Evolutionary conservation across 2,797 vertebrate genomes (phyloP).

Genomic region (Taenioides sp.): DNA sequence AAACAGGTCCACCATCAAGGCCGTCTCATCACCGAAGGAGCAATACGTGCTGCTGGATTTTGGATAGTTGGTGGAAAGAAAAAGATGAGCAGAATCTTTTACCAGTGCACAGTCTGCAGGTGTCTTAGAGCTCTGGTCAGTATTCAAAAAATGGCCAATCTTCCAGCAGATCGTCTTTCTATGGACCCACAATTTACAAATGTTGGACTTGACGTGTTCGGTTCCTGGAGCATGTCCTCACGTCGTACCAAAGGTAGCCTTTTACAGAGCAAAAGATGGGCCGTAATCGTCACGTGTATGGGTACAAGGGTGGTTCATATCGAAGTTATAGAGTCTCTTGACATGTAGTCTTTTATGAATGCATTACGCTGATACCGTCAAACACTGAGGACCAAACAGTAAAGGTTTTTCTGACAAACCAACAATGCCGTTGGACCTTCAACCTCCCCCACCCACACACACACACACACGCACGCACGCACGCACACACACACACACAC

Average conservation of each 20-base stretch:
- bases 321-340: constrained; percentile 27
- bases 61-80: constrained; percentile 42
- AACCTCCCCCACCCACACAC: too few species aligned
- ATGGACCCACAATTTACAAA: constrained; percentile 7
- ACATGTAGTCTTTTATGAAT: background rate
- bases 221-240: background rate
- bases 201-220: too few species aligned
- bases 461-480: too few species aligned
- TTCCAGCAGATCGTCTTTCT: constrained; percentile 19
- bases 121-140: constrained; percentile 14
- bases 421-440: constrained; percentile 26
- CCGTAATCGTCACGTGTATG: constrained; percentile 28
- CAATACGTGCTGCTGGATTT: constrained; percentile 15
- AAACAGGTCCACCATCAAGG: background rate
- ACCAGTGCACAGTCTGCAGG: constrained; percentile 32
- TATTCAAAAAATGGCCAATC: constrained; percentile 33
- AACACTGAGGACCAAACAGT: background rate
- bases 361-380: background rate
- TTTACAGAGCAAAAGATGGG: constrained; percentile 22
- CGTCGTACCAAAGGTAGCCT: constrained; percentile 14
- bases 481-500: too few species aligned
- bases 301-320: constrained; percentile 16
- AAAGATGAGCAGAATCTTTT: constrained; percentile 34
- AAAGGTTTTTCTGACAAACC: constrained; percentile 4
- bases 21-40: constrained; percentile 6